Percentiles rank a stretch among this genome's conserved stretches.
Evolutionary conservation across 2,797 vertebrate genomes (phyloP).

Genomic region (Micromesistius poutassou): DNA sequence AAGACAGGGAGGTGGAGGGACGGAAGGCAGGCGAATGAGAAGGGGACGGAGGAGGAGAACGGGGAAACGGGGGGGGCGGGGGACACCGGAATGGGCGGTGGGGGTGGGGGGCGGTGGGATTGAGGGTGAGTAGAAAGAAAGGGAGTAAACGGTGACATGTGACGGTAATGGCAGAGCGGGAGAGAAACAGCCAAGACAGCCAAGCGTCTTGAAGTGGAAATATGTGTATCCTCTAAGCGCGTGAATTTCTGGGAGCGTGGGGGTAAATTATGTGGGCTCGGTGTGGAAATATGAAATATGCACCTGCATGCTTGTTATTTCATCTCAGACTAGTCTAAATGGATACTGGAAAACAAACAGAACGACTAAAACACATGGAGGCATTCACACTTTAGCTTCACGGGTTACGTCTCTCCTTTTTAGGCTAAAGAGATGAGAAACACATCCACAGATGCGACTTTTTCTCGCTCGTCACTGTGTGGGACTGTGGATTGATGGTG

Average conservation of each 20-base stretch:
- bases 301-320: too few relatives aligned
- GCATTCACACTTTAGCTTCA: slow-evolving; percentile 67
- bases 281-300: too few relatives aligned
- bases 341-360: slow-evolving; percentile 53
- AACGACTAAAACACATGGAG: slow-evolving; percentile 56
- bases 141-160: not conserved
- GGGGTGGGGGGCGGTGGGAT: not conserved
- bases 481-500: slow-evolving; percentile 73
- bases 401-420: slow-evolving; percentile 50
- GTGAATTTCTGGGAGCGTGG: too few relatives aligned
- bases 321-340: not conserved
- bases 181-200: not conserved
- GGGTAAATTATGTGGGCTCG: too few relatives aligned
- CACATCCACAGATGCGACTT: slow-evolving; percentile 74
- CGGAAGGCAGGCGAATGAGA: too few relatives aligned
- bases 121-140: not conserved
- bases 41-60: too few relatives aligned
- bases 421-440: slow-evolving; percentile 64
- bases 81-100: not conserved
- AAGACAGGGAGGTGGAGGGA: too few relatives aligned
- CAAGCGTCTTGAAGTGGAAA: not conserved
- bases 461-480: slow-evolving; percentile 68
- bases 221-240: not conserved
- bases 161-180: not conserved
- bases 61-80: too few relatives aligned